Base-by-base conservation (phyloP, 2,888 invertebrate species). In the Synanthedon formicaeformis region DNA sequence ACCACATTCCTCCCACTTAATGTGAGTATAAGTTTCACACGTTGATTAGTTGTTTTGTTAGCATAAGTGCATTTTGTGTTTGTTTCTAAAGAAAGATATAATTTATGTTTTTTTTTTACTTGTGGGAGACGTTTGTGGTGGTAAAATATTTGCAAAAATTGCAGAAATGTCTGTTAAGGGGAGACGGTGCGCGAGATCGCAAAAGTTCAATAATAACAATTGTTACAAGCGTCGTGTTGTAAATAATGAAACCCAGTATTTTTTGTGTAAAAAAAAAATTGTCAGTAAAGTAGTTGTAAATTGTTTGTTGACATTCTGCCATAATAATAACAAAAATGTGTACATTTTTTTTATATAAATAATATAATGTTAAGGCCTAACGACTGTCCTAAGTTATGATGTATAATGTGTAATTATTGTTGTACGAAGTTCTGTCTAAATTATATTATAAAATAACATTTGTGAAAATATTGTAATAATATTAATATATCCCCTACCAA, bases 251-350 rank as follows among this genome's bases (percentile, higher is more conserved):
- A 34, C 65, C 63, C 75, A 76, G 70, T 67, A 70, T 73, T 69
- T 73, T 78, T 76, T 81, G 71, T 80, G 79, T 80, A 79, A 75
- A 80, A 77, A 34, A 79, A 75, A 80, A 77, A 81, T 70, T 73
- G 78, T 75, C 81, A 69, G 75, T 80, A 78, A 75, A 75, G 67
- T 81, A 71, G 67, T 64, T 69, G 75, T 75, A 79, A 82, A 82
- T 79, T 79, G 74, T 78, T 83, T 82, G 85, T 87, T 84, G 78
- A 85, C 81, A 84, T 85, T 34, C 81, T 86, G 86, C 86, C 86
- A 86, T 87, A 86, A 84, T 85, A 81, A 69, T 78, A 81, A 78
- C 68, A 34, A 34, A 23, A 34, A 34, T 34, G 34, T 85, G 83
- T 86, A 86, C 67, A 84, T 83, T 83, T 69, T n/a, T 23, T 81